Evolutionary conservation across 1,140 invertebrate species (phyloP), one percentile per base, ranked within the genome.

Genomic region (Achatina immaculata): DNA sequence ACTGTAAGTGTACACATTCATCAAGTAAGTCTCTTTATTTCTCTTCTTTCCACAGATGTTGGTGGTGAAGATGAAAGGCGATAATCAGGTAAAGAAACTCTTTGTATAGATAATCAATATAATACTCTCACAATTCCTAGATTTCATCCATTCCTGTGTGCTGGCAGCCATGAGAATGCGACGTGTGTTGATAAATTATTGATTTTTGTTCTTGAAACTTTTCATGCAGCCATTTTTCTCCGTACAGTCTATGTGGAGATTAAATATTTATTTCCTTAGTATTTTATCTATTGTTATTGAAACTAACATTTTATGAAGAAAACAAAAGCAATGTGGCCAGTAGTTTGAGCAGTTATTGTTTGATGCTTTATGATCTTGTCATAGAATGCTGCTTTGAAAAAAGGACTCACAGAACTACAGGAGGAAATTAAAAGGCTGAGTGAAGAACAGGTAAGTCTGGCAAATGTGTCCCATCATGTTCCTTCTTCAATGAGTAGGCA

Each of bases 401-500:
- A 86, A 71, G 82, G 85, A 55, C 77, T 89, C 7, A 69, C 85
- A 48, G 86, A 90, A 38, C 81, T 89, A 36, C 87, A 89, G 81
- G 83, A 74, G 38, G 86, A 89, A 83, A 89, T 90, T 58, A 85
- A 80, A 55, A 83, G 78, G 68, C 81, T 90, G 31, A 88, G 87
- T 86, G 87, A 88, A 74, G 84, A 87, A 82, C 89, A 90, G 84
- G 89, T 89, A 83, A 85, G 86, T 83, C 42, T 55, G 71, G n/a
- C n/a, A n/a, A n/a, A n/a, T n/a, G n/a, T n/a, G n/a, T n/a, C n/a
- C n/a, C n/a, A n/a, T n/a, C n/a, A n/a, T n/a, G n/a, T n/a, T n/a
- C n/a, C n/a, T n/a, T n/a, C n/a, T n/a, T n/a, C n/a, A n/a, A n/a
- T n/a, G n/a, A n/a, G n/a, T n/a, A n/a, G n/a, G n/a, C n/a, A n/a